phyloP scores from a whole-genome alignment of 2,797 vertebrate species.

The Spheniscus humboldti region DNA sequence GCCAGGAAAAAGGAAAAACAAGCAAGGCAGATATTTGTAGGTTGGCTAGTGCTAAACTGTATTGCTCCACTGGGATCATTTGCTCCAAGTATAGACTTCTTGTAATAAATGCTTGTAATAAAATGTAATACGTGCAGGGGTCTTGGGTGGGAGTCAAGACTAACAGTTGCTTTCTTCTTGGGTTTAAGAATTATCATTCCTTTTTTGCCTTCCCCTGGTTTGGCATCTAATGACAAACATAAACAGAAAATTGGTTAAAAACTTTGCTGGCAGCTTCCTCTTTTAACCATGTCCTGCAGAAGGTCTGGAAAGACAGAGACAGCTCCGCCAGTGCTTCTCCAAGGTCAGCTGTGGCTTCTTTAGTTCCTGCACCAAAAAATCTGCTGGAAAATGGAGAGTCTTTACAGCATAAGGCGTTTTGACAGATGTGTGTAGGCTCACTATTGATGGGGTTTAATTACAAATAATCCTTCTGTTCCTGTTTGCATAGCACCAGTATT shows the following conservation, averaged over 20 bases:
- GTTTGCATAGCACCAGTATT: neutral
- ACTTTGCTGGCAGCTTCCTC: neutral
- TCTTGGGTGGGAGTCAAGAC: slow-evolving; percentile 11
- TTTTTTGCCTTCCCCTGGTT: neutral
- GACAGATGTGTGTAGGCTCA: neutral
- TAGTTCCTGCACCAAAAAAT: neutral
- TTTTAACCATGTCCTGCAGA: neutral
- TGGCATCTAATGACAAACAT: neutral
- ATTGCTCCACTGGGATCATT: neutral
- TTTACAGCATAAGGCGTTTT: neutral
- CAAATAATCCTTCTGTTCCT: neutral
- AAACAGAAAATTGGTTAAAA: neutral
- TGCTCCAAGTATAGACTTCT: neutral
- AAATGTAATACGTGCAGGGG: neutral
- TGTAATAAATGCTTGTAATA: slow-evolving; percentile 9
- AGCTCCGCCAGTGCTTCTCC: neutral
- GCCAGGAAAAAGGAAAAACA: slow-evolving; percentile 2
- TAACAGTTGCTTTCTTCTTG: slow-evolving; percentile 3
- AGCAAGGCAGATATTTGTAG: neutral
- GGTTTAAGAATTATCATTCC: neutral
- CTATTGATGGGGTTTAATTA: neutral
- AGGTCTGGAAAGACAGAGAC: neutral
- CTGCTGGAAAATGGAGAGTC: neutral
- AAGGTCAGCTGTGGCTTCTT: neutral
- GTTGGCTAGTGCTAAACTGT: neutral